phyloP scores from a whole-genome alignment of 1,140 invertebrate species.

The Bicyclus anynana region DNA sequence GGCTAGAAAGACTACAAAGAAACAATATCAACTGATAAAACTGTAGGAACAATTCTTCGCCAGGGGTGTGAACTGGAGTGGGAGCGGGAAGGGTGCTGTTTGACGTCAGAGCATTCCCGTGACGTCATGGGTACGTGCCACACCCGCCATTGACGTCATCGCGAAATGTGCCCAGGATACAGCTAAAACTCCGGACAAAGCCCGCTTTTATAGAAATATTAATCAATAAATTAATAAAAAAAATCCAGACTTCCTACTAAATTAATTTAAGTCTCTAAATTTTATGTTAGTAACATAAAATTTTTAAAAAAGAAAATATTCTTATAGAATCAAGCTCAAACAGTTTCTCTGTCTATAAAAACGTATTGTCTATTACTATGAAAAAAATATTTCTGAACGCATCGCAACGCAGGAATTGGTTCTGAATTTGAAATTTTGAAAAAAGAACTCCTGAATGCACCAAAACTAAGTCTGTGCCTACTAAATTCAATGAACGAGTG shows the following conservation, averaged over 20 bases:
- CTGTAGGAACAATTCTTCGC: conserved; percentile 48
- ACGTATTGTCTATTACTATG: background rate
- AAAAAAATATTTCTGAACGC: background rate
- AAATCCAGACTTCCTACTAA: too few relatives aligned
- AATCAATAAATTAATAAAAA: background rate
- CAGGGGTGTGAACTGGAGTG: conserved; percentile 28
- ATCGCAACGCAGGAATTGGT: background rate
- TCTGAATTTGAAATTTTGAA: background rate
- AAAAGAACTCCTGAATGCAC: conserved; percentile 39
- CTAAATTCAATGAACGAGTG: conserved; percentile 71
- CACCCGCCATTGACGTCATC: conserved; percentile 72
- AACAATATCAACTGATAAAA: conserved; percentile 66
- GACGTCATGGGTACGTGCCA: conserved; percentile 69
- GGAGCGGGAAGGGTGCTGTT: conserved; percentile 35
- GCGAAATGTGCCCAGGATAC: conserved; percentile 12
- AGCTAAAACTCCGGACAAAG: background rate
- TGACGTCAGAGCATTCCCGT: conserved; percentile 71
- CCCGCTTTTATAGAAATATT: background rate
- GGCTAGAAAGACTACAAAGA: conserved; percentile 41
- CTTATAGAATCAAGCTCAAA: too few relatives aligned
- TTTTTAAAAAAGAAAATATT: too few relatives aligned
- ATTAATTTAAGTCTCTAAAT: too few relatives aligned
- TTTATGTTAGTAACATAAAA: too few relatives aligned
- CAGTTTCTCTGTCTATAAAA: background rate
- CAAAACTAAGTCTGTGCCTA: conserved; percentile 43